These are phyloP conservation scores for Perca flavescens DNA, from an alignment of 2,113 vertebrate species.

Conservation along the genomic window DNA sequence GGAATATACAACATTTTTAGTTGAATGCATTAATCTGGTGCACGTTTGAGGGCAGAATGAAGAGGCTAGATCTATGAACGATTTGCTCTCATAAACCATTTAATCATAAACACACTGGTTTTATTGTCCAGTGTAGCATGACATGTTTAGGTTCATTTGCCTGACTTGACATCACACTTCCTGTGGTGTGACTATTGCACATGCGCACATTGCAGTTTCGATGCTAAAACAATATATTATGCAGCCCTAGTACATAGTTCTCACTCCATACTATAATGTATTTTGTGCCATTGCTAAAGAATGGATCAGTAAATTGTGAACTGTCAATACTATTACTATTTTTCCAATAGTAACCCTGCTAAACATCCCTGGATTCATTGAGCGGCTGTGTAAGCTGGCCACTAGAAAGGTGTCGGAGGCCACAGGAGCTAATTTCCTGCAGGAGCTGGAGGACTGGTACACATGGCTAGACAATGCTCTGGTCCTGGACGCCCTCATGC, in stretches of 20 bases:
- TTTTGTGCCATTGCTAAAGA: background rate
- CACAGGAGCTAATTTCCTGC: constrained; percentile 92
- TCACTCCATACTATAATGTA: background rate
- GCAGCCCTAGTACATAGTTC: background rate
- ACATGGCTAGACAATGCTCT: constrained; percentile 97
- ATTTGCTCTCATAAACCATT: no score
- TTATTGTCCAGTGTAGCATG: no score
- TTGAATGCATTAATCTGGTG: no score
- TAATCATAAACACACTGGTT: no score
- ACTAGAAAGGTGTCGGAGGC: constrained; percentile 96
- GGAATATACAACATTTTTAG: no score
- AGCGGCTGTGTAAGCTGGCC: constrained; percentile 95
- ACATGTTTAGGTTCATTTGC: no score
- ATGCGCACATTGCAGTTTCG: no score
- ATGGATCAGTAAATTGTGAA: background rate
- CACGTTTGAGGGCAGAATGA: no score
- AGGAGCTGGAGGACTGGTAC: constrained; percentile 98
- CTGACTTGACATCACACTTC: no score
- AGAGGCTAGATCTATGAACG: no score
- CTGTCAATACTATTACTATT: background rate
- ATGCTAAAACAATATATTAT: no score
- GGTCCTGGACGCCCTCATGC: constrained; percentile 96
- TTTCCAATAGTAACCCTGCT: constrained; percentile 89
- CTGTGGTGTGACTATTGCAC: no score
- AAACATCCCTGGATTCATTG: constrained; percentile 97